Conservation (phyloP, 2,797 vertebrate species). For the Spea hammondii region DNA sequence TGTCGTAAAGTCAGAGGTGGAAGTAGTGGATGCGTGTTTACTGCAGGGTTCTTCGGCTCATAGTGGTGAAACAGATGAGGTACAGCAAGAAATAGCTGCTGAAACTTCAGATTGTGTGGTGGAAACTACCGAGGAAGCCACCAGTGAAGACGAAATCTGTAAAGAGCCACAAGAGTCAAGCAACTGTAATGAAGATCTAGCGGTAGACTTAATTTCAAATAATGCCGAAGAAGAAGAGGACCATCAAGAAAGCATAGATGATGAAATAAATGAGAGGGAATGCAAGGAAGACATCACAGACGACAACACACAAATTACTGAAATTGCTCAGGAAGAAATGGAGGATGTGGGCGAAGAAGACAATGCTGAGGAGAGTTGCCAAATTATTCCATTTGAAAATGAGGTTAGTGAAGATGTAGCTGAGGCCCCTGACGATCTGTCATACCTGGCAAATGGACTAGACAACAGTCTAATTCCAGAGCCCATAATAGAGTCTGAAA, state of each 20-base stretch:
- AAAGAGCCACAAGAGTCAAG: conserved; percentile 43
- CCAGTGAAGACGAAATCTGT: conserved; percentile 37
- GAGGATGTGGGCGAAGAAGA: conserved; percentile 49
- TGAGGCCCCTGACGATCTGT: conserved; percentile 43
- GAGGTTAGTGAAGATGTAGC: conserved; percentile 52
- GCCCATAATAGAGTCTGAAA: not conserved
- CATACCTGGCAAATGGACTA: conserved; percentile 17
- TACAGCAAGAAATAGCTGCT: conserved; percentile 29
- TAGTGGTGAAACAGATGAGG: conserved; percentile 38
- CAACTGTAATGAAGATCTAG: not conserved
- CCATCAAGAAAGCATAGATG: conserved; percentile 18
- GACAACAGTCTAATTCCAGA: not conserved
- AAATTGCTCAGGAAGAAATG: conserved; percentile 25
- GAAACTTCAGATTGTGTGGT: conserved; percentile 11
- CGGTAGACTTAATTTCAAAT: not conserved
- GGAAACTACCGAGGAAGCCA: conserved; percentile 17
- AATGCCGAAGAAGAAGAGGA: conserved; percentile 15
- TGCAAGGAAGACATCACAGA: conserved; percentile 36
- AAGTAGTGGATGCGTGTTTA: conserved; percentile 24
- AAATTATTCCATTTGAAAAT: conserved; percentile 60
- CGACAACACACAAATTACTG: conserved; percentile 40
- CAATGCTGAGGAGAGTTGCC: conserved; percentile 56
- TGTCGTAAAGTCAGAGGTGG: conserved; percentile 31
- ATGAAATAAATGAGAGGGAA: conserved; percentile 43
- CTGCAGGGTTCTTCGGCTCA: not conserved